Percentiles rank a stretch among this genome's conserved stretches.
Evolutionary conservation across 2,797 vertebrate genomes (phyloP).

Genomic region (Choloepus didactylus): DNA sequence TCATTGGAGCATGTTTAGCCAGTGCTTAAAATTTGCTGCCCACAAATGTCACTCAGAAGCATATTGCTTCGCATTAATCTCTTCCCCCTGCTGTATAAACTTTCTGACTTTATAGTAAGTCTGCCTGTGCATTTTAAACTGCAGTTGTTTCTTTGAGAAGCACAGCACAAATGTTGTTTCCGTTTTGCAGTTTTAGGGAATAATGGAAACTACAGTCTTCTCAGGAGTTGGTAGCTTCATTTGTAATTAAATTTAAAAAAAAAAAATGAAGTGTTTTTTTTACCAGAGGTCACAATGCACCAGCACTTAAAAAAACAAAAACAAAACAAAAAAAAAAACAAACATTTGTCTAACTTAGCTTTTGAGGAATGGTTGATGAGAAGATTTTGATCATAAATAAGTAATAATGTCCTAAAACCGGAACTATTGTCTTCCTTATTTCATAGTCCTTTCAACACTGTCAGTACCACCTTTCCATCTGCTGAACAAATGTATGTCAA

Average conservation of each 20-base stretch:
- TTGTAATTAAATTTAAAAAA: not conserved
- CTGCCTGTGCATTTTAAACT: constrained; percentile 15
- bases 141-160: not conserved
- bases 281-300: not conserved
- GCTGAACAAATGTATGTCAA: not conserved
- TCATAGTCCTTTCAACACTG: constrained; percentile 30
- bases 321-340: too few species aligned
- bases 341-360: not conserved
- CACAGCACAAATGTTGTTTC: not conserved
- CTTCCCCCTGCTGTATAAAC: not conserved
- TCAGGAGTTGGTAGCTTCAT: not conserved
- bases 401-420: not conserved
- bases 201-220: not conserved
- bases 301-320: not conserved
- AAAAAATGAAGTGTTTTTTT: not conserved
- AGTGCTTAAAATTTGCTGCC: not conserved
- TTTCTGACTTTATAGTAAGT: constrained; percentile 25
- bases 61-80: constrained; percentile 29
- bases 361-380: not conserved
- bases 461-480: not conserved
- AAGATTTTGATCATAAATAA: constrained; percentile 21
- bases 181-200: constrained; percentile 26
- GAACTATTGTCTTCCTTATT: not conserved
- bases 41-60: constrained; percentile 21
- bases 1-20: constrained; percentile 11